A percentile compares a stretch with the other conserved stretches of the same genome.
Evolutionary conservation across 2,888 invertebrate genomes (phyloP).

Genomic region (Leptopilina syphax): DNA sequence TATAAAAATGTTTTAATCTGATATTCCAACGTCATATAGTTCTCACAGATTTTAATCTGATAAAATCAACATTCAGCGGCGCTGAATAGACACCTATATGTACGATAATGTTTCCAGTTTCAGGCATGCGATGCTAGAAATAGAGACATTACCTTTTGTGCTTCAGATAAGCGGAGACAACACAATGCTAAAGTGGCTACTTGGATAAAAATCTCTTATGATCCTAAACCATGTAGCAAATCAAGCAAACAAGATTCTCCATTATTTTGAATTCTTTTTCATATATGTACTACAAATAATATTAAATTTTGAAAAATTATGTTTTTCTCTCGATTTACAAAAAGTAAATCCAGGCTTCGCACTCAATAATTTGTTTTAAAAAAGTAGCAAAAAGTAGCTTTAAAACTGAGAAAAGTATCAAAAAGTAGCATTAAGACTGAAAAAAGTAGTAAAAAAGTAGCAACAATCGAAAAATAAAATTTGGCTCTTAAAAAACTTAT

Average conservation of each 20-base stretch:
- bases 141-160: constrained; percentile 30
- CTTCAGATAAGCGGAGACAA: constrained; percentile 35
- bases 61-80: constrained; percentile 9
- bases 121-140: constrained; percentile 6
- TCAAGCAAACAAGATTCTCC: background rate
- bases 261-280: background rate
- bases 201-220: constrained; percentile 17
- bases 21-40: background rate
- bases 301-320: no score
- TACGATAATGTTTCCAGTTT: constrained; percentile 32
- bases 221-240: background rate
- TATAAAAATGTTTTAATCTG: background rate
- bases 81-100: constrained; percentile 39
- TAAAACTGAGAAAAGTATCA: no score
- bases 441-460: no score
- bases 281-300: no score
- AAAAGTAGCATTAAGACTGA: no score
- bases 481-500: no score
- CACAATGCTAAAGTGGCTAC: constrained; percentile 6
- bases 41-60: constrained; percentile 24
- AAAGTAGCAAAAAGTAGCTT: no score
- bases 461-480: no score
- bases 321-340: no score
- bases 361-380: no score
- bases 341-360: no score